phyloP scores from a whole-genome alignment of 2,888 invertebrate genomes.

The Andrena haemorrhoa region DNA sequence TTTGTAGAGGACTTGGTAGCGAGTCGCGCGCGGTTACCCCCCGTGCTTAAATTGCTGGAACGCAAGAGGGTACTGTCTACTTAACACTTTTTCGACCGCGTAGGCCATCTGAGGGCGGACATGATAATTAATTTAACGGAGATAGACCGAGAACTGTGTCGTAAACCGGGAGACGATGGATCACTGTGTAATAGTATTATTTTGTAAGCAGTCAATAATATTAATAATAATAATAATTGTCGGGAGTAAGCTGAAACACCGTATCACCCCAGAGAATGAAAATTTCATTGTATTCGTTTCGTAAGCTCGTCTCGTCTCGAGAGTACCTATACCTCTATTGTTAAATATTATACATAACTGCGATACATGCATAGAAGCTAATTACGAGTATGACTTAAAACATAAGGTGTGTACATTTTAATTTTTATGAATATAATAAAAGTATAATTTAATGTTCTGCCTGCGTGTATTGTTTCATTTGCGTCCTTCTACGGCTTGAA shows the following conservation, averaged over 20 bases:
- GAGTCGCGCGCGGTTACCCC: slow-evolving; percentile 32
- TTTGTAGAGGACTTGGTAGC: slow-evolving; percentile 45
- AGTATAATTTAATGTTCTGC: slow-evolving; percentile 76
- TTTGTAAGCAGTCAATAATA: slow-evolving; percentile 77
- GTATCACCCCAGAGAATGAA: slow-evolving; percentile 43
- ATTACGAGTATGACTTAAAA: slow-evolving; percentile 68
- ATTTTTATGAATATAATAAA: slow-evolving; percentile 79
- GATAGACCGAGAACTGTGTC: slow-evolving; percentile 61
- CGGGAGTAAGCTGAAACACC: slow-evolving; percentile 58
- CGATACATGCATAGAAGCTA: slow-evolving; percentile 71
- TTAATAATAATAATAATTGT: slow-evolving; percentile 58
- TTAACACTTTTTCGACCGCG: slow-evolving; percentile 59
- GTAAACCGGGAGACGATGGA: slow-evolving; percentile 62
- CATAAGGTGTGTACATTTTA: slow-evolving; percentile 76
- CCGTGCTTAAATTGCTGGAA: slow-evolving; percentile 25
- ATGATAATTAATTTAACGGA: slow-evolving; percentile 40
- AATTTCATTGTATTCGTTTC: slow-evolving; percentile 68
- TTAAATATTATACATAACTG: slow-evolving; percentile 72
- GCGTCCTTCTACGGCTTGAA: no score
- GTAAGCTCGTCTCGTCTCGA: slow-evolving; percentile 68
- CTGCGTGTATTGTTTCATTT: slow-evolving; percentile 29
- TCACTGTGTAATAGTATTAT: slow-evolving; percentile 73
- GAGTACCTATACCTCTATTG: slow-evolving; percentile 73
- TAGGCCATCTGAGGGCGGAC: slow-evolving; percentile 60
- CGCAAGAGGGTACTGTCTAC: slow-evolving; percentile 8